Evolutionary conservation across 2,888 invertebrate species (phyloP).

Genomic region (Cheilosia vulpina): DNA sequence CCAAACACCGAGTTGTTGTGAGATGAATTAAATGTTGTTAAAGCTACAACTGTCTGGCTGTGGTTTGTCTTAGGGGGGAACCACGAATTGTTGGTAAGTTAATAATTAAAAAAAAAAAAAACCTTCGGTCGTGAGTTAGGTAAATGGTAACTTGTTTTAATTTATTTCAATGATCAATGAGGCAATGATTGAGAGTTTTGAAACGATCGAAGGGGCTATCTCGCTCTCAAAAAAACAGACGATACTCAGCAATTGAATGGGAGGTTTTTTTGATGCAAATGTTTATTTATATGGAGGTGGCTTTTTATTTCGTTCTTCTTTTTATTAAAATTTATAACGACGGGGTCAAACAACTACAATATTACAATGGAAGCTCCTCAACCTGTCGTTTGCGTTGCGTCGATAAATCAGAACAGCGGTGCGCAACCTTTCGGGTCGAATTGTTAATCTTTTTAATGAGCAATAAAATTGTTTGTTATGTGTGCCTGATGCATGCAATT

Average conservation of each 20-base stretch:
- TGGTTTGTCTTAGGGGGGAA: slow-evolving; percentile 14
- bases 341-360: slow-evolving; percentile 53
- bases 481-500: not conserved
- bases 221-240: not conserved
- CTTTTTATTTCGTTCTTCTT: not conserved
- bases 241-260: not conserved
- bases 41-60: slow-evolving; percentile 22
- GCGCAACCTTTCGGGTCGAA: slow-evolving; percentile 14
- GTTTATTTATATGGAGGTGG: no score
- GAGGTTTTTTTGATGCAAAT: slow-evolving; percentile 7
- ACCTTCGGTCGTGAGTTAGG: slow-evolving; percentile 56
- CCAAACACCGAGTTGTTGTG: slow-evolving; percentile 37
- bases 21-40: slow-evolving; percentile 57
- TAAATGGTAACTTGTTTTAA: slow-evolving; percentile 67
- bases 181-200: slow-evolving; percentile 61
- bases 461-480: not conserved
- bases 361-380: slow-evolving; percentile 3
- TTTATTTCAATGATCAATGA: slow-evolving; percentile 63
- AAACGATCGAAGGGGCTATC: slow-evolving; percentile 25
- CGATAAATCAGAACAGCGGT: slow-evolving; percentile 14
- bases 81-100: slow-evolving; percentile 21
- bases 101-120: slow-evolving; percentile 43
- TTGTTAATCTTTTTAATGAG: not conserved
- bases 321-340: not conserved
- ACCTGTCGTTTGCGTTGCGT: slow-evolving; percentile 24